Evolutionary conservation across 2,888 invertebrate genomes (phyloP), one percentile per base, ranked within the genome.

Genomic region (Hydrotaea cyrtoneurina): DNA sequence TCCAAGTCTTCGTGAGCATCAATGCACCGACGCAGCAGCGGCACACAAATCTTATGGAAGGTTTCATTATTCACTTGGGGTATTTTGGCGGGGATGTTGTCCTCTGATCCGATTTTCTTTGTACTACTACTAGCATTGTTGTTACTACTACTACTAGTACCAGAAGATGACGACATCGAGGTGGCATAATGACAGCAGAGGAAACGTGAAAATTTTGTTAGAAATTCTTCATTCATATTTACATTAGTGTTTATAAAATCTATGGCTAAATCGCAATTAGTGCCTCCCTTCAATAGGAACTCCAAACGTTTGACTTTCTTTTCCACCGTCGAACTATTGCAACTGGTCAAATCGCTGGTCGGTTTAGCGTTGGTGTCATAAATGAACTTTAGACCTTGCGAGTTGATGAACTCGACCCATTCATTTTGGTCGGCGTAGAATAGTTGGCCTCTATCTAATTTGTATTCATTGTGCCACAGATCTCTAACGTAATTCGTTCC

Each of bases 211-310:
- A 91, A 86, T 50, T 89, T 88, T 71, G 89, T 87, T 80, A 91
- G 88, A 85, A 91, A 92, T 78, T 86, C 87, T 59, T 83, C 87
- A 82, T 89, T 90, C 79, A 91, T 90, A 87, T 88, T 85, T 86
- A 91, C 91, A 88, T 91, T 92, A 17, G 92, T 92, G 78, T 88
- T 91, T 10, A 91, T 91, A 80, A 91, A 91, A 74, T 91, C 91
- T 72, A 91, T 91, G 75, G 91, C 91, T 86, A 90, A 88, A 85
- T 91, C 89, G 64, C 89, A 87, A 17, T 86, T 87, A 75, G 82
- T 88, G 66, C 87, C 87, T 73, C 87, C 78, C 10, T 87, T 88
- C 73, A 91, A 82, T 78, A 91, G 86, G 80, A 87, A 86, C 78
- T 89, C 88, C 43, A 91, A 90, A 10, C 91, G 89, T 50, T 89